Conservation (phyloP, 2,888 invertebrate species). For the Malthinus seriepunctatus region DNA sequence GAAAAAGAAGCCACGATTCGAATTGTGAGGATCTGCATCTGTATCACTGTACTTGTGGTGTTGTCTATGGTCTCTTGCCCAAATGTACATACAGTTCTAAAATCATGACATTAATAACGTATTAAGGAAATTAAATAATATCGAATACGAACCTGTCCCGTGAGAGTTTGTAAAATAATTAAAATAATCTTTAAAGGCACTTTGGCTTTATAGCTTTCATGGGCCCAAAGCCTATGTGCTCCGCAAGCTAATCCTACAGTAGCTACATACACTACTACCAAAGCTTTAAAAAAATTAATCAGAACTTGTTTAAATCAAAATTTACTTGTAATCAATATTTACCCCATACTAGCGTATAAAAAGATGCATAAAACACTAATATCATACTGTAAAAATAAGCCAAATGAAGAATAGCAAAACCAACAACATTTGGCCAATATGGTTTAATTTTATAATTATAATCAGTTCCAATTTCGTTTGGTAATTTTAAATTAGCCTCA, state of each 20-base stretch:
- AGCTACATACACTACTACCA: conserved; percentile 41
- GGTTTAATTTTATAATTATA: conserved; percentile 56
- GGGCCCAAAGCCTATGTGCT: conserved; percentile 79
- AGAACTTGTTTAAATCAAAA: background rate
- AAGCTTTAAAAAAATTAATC: conserved; percentile 39
- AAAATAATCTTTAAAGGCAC: conserved; percentile 64
- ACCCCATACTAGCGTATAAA: conserved; percentile 50
- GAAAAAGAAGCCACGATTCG: conserved; percentile 83
- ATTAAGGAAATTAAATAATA: no score
- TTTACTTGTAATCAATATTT: conserved; percentile 40
- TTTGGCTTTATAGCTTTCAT: conserved; percentile 76
- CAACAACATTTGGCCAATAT: conserved; percentile 66
- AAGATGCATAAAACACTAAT: conserved; percentile 42
- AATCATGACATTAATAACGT: conserved; percentile 30
- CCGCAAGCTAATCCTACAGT: conserved; percentile 76
- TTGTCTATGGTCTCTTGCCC: conserved; percentile 80
- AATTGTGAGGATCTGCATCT: conserved; percentile 80
- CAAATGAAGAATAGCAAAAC: conserved; percentile 62
- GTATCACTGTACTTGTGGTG: conserved; percentile 80
- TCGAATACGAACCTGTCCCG: conserved; percentile 69
- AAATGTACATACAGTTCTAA: conserved; percentile 74
- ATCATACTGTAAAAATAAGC: conserved; percentile 57
- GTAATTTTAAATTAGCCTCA: no score
- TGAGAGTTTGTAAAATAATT: conserved; percentile 68
- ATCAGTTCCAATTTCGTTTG: conserved; percentile 61